A percentile compares a stretch with the other conserved stretches of the same genome.
Conservation (phyloP, 1,140 invertebrate genomes). For the Drosophila sp. region DNA sequence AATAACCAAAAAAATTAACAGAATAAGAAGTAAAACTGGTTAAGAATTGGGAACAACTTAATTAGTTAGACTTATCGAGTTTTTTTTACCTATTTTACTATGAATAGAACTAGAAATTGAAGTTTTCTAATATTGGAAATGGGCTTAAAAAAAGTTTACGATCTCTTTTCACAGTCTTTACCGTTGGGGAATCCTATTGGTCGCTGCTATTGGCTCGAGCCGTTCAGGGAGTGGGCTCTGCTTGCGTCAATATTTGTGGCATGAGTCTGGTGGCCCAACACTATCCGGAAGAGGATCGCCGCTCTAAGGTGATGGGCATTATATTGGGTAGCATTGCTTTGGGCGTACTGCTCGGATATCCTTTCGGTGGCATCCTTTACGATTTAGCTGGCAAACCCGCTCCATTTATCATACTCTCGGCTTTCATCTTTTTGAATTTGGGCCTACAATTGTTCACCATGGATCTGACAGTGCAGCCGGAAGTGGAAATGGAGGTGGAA, state of each 20-base stretch:
- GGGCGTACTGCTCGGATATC: conserved; percentile 91
- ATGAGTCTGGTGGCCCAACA: conserved; percentile 86
- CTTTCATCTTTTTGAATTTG: conserved; percentile 85
- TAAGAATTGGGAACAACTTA: too few species aligned
- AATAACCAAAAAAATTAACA: neutral
- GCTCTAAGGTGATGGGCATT: conserved; percentile 89
- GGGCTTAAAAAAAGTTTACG: too few species aligned
- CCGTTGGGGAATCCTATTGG: conserved; percentile 90
- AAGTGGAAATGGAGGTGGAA: conserved; percentile 60
- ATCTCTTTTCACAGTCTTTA: conserved; percentile 87
- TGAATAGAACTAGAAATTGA: too few species aligned
- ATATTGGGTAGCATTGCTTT: conserved; percentile 91
- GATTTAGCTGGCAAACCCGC: conserved; percentile 89
- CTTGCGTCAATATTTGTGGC: conserved; percentile 90
- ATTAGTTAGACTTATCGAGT: too few species aligned
- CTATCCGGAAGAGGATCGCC: conserved; percentile 83
- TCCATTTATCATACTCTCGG: conserved; percentile 88
- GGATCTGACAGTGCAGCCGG: conserved; percentile 73
- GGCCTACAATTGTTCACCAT: conserved; percentile 73
- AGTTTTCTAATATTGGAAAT: too few species aligned
- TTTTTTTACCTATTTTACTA: too few species aligned
- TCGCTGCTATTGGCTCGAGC: conserved; percentile 91
- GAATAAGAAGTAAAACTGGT: too few species aligned
- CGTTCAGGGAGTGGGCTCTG: conserved; percentile 93
- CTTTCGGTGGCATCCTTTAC: conserved; percentile 90